Evolutionary conservation across 2,113 vertebrate genomes (phyloP).

Genomic region (Tachysurus vachellii): DNA sequence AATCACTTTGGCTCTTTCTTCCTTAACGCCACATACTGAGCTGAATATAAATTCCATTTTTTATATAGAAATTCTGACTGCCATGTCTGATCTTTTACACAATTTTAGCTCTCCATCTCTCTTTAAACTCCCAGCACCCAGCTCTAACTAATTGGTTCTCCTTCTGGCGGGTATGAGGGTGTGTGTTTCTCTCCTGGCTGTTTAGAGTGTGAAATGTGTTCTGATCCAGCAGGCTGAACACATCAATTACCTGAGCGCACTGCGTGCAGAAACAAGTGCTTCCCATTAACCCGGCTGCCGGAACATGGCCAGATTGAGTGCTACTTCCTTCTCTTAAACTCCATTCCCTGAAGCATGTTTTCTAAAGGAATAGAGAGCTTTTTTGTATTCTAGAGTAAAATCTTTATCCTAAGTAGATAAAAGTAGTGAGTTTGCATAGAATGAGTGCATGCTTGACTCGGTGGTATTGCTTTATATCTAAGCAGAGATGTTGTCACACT

Average conservation of each 20-base stretch:
- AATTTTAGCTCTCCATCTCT: background rate
- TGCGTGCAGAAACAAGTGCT: conserved; percentile 36
- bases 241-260: conserved; percentile 42
- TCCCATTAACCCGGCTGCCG: conserved; percentile 46
- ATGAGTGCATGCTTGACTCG: conserved; percentile 6
- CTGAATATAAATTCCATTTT: conserved; percentile 31
- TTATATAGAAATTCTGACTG: background rate
- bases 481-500: conserved; percentile 1
- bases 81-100: background rate
- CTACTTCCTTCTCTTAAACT: conserved; percentile 18
- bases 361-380: background rate
- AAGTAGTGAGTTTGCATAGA: background rate
- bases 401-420: conserved; percentile 22
- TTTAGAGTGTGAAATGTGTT: conserved; percentile 52
- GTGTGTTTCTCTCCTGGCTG: conserved; percentile 19
- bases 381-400: background rate
- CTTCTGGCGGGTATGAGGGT: background rate
- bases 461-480: background rate
- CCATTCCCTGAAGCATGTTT: background rate
- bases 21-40: background rate
- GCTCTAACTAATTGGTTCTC: conserved; percentile 14
- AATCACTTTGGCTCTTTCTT: background rate
- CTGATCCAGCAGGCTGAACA: conserved; percentile 37
- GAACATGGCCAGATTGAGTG: conserved; percentile 28
- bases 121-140: background rate